Conservation (phyloP, 2,888 invertebrate genomes). For the Toxonevra muliebris region DNA sequence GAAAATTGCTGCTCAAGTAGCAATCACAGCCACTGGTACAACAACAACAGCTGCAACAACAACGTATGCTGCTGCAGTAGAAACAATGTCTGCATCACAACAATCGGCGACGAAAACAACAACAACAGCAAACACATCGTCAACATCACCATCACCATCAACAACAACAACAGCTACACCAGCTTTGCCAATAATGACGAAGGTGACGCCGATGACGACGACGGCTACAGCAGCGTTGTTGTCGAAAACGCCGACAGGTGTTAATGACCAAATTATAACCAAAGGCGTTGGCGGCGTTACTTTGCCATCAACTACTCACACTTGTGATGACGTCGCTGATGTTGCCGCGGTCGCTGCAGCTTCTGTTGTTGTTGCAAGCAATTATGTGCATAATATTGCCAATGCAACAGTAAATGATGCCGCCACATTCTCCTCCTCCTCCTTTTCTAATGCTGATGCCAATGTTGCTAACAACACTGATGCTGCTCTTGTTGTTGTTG, state of each 20-base stretch:
- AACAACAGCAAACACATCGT: conserved; percentile 28
- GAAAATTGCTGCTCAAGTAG: conserved; percentile 33
- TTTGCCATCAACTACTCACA: conserved; percentile 30
- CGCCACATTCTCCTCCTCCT: neutral
- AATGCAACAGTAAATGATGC: neutral
- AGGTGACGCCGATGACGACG: conserved; percentile 4
- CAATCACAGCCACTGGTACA: conserved; percentile 31
- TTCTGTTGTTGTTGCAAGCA: conserved; percentile 26
- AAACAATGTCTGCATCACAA: conserved; percentile 18
- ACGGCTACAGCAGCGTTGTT: conserved; percentile 5
- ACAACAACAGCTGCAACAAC: conserved; percentile 29
- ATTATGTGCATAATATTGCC: conserved; percentile 36
- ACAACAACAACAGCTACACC: conserved; percentile 25
- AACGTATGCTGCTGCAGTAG: conserved; percentile 37
- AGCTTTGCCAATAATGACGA: conserved; percentile 9
- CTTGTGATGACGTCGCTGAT: conserved; percentile 22
- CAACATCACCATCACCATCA: conserved; percentile 23
- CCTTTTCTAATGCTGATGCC: conserved; percentile 31
- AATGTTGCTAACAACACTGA: conserved; percentile 48
- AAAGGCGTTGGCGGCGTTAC: conserved; percentile 52
- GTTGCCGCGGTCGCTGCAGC: conserved; percentile 34
- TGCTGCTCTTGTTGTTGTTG: conserved; percentile 32
- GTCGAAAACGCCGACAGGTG: conserved; percentile 50
- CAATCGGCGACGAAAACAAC: conserved; percentile 37
- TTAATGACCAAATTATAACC: conserved; percentile 61